phyloP scores from a whole-genome alignment of 1,140 invertebrate genomes.

The Drosophila sturtevanti region DNA sequence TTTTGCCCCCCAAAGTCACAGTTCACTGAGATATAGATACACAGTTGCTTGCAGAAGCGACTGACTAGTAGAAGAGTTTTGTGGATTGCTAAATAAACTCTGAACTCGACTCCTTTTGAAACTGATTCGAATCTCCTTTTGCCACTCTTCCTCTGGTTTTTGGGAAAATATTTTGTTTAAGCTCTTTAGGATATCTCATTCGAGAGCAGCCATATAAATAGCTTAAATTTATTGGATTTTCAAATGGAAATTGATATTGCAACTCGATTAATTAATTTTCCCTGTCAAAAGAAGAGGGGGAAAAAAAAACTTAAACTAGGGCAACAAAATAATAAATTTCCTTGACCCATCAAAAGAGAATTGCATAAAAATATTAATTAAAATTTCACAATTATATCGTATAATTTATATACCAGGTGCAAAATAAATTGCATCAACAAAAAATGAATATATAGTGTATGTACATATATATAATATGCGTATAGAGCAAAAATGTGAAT shows the following conservation, averaged over 20 bases:
- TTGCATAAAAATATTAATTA: conserved; percentile 34
- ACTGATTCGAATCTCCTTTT: conserved; percentile 45
- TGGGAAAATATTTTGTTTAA: conserved; percentile 52
- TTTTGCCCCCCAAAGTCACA: conserved; percentile 10
- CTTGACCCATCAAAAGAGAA: neutral
- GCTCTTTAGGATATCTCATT: conserved; percentile 40
- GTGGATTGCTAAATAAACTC: conserved; percentile 59
- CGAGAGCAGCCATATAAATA: conserved; percentile 3
- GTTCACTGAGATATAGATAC: conserved; percentile 2
- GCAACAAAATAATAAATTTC: conserved; percentile 4
- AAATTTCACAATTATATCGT: conserved; percentile 36
- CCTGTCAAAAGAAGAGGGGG: neutral
- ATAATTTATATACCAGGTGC: conserved; percentile 40
- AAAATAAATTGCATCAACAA: conserved; percentile 26
- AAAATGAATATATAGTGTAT: conserved; percentile 2
- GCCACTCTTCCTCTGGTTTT: neutral
- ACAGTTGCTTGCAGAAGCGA: neutral
- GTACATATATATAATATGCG: neutral
- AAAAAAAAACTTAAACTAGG: neutral
- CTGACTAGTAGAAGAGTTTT: conserved; percentile 14
- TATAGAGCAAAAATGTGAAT: neutral
- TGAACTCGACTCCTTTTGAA: conserved; percentile 46
- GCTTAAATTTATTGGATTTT: conserved; percentile 3
- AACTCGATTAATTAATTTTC: neutral
- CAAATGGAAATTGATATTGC: neutral